phyloP scores from a whole-genome alignment of 1,140 invertebrate genomes.

The Ceratosolen fusciceps region DNA sequence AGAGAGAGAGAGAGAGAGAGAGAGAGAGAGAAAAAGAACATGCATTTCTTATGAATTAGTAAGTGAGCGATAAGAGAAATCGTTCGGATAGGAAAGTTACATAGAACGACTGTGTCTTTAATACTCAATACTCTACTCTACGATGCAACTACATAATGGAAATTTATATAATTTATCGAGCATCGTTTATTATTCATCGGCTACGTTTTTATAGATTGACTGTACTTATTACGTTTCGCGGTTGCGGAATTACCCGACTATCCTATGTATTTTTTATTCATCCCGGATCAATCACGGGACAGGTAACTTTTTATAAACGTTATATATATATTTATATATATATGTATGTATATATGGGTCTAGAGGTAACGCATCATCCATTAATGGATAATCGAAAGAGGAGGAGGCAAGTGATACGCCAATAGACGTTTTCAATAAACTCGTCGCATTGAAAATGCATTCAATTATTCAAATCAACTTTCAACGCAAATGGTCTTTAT shows the following conservation, averaged over 20 bases:
- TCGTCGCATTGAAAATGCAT: too few relatives aligned
- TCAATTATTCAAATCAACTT: too few relatives aligned
- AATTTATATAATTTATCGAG: not conserved
- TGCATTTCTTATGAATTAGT: not conserved
- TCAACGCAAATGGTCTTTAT: too few relatives aligned
- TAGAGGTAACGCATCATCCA: too few relatives aligned
- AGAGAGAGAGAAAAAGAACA: too few relatives aligned
- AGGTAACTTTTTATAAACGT: not conserved
- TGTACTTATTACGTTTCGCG: not conserved
- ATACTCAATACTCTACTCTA: not conserved
- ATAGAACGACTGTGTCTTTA: not conserved
- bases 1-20: too few relatives aligned
- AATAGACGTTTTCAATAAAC: too few relatives aligned
- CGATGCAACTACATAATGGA: not conserved
- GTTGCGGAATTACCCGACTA: not conserved
- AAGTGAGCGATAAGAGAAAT: not conserved
- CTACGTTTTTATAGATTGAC: not conserved
- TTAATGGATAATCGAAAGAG: too few relatives aligned
- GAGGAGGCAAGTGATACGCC: too few relatives aligned
- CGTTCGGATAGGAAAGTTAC: not conserved
- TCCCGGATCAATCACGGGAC: not conserved
- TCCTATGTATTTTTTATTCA: conserved; percentile 30
- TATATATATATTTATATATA: too few relatives aligned
- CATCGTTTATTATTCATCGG: conserved; percentile 12
- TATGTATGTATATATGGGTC: too few relatives aligned